Conservation (phyloP, 2,113 vertebrate species). For the Pseudolaguvia tuberculata region DNA sequence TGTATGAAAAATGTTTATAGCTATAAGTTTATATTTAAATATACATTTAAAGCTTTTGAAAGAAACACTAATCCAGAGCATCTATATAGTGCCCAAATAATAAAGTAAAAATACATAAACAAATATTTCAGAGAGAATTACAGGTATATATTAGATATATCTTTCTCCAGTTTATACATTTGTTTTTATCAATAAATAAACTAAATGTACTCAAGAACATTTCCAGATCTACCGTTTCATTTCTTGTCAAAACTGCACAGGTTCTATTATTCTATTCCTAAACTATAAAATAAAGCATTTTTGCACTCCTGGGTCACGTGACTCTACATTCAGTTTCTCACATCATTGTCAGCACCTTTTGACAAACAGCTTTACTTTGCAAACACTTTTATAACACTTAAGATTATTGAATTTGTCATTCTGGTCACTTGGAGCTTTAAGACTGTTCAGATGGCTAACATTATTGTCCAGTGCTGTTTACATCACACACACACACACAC, state of each 20-base stretch:
- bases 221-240: too few species aligned
- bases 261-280: background rate
- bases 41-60: too few species aligned
- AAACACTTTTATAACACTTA: slow-evolving; percentile 12
- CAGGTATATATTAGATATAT: background rate
- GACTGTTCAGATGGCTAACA: slow-evolving; percentile 38
- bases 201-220: background rate
- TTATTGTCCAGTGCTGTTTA: slow-evolving; percentile 42
- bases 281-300: background rate
- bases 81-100: too few species aligned
- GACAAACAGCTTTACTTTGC: background rate
- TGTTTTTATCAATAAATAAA: background rate
- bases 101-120: too few species aligned
- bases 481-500: slow-evolving; percentile 24
- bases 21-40: too few species aligned
- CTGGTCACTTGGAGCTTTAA: slow-evolving; percentile 36
- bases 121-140: background rate
- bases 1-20: too few species aligned
- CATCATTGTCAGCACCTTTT: background rate
- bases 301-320: too few species aligned
- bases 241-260: background rate
- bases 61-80: too few species aligned
- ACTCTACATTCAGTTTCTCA: background rate
- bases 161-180: background rate
- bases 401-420: slow-evolving; percentile 37